Evolutionary conservation across 2,888 invertebrate genomes (phyloP).

Genomic region (Eutolmus rufibarbis): DNA sequence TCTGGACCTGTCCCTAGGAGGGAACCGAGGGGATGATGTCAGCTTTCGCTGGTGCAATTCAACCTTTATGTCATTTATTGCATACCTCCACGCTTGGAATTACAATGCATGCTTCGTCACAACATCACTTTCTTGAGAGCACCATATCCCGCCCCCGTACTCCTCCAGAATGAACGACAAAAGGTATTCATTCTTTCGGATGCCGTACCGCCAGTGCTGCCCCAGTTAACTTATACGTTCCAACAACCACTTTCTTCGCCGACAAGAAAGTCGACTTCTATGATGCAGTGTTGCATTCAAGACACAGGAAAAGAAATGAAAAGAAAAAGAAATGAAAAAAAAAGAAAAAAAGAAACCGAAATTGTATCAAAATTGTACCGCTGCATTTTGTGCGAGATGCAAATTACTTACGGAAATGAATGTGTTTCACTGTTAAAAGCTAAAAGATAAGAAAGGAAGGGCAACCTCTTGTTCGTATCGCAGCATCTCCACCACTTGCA

Average conservation of each 20-base stretch:
- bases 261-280: background rate
- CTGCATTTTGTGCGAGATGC: background rate
- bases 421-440: background rate
- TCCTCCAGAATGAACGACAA: background rate
- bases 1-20: background rate
- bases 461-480: conserved; percentile 63
- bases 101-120: background rate
- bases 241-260: background rate
- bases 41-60: background rate
- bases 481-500: conserved; percentile 62
- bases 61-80: background rate
- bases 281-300: background rate
- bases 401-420: background rate
- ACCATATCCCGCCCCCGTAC: background rate
- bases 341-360: background rate
- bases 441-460: conserved; percentile 45
- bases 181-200: background rate
- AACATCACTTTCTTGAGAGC: background rate
- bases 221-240: background rate
- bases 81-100: background rate
- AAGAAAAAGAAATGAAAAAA: background rate
- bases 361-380: background rate
- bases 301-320: background rate
- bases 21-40: background rate
- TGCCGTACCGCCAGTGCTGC: background rate